These are phyloP conservation scores for Deilephila elpenor DNA, from an alignment of 2,888 invertebrate genomes.

Conservation along the genomic window DNA sequence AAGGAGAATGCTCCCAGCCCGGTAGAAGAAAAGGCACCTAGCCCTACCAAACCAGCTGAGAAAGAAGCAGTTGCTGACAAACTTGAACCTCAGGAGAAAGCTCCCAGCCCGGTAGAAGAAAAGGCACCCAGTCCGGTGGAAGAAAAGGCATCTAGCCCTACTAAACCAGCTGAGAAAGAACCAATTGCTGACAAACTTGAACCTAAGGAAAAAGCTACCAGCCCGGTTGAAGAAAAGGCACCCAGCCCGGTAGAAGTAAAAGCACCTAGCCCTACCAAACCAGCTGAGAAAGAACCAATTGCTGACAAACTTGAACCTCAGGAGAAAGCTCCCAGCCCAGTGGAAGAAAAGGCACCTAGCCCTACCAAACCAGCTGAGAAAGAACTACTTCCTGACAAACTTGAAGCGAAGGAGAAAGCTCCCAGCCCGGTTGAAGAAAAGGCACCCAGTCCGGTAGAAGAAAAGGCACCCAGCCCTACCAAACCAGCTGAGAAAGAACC, in stretches of 20 bases:
- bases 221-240: too few species aligned
- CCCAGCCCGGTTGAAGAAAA: too few species aligned
- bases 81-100: neutral
- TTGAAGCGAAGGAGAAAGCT: neutral
- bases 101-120: neutral
- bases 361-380: conserved; percentile 30
- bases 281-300: neutral
- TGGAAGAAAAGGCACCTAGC: conserved; percentile 30
- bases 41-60: neutral
- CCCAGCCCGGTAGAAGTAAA: too few species aligned
- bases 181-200: conserved; percentile 30
- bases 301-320: neutral
- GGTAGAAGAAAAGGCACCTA: neutral
- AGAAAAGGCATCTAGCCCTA: neutral
- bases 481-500: neutral
- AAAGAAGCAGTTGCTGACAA: neutral
- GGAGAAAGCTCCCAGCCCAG: neutral
- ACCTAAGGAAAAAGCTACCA: too few species aligned
- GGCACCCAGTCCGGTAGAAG: too few species aligned
- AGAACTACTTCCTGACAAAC: conserved; percentile 28
- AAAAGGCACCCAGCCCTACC: too few species aligned
- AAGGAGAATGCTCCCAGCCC: neutral
- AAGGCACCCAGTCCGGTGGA: neutral
- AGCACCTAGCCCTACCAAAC: neutral
- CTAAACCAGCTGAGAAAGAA: conserved; percentile 11